Conservation (phyloP, 2,113 vertebrate species). For the Spermophilus dauricus region DNA sequence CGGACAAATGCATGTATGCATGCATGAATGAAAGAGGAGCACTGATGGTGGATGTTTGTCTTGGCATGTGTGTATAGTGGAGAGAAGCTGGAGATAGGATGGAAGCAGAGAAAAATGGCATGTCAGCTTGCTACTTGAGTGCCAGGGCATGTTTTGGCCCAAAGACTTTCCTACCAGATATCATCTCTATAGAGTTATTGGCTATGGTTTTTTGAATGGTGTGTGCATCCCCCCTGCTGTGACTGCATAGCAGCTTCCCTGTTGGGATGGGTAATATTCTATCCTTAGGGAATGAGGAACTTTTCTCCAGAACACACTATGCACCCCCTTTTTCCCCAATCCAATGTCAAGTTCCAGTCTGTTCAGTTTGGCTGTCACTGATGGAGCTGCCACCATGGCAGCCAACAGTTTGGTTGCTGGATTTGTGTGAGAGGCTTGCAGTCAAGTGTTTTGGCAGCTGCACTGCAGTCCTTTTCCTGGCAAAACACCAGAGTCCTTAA, state of each 20-base stretch:
- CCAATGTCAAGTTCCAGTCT: not conserved
- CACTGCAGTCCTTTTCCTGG: slow-evolving; percentile 21
- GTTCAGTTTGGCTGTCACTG: not conserved
- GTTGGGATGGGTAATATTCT: not conserved
- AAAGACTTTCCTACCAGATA: not conserved
- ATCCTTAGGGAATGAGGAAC: not conserved
- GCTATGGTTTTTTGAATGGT: not conserved
- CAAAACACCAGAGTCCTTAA: slow-evolving; percentile 50
- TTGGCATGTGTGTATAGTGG: too few species aligned
- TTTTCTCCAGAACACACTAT: not conserved
- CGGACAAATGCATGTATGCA: not conserved
- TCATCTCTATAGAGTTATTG: not conserved
- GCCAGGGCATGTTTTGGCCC: not conserved
- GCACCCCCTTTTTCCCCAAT: not conserved
- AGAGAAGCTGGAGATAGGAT: not conserved
- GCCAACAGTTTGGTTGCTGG: not conserved
- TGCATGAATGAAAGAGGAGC: not conserved
- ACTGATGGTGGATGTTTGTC: too few species aligned
- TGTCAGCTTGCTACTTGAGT: not conserved
- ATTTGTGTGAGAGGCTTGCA: not conserved
- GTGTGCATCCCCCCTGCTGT: rapidly evolving
- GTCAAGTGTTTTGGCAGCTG: slow-evolving; percentile 30
- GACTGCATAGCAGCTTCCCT: not conserved
- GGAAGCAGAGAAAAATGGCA: not conserved
- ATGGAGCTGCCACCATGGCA: not conserved